phyloP scores from a whole-genome alignment of 2,888 invertebrate species.

The Trachelus stipa region DNA sequence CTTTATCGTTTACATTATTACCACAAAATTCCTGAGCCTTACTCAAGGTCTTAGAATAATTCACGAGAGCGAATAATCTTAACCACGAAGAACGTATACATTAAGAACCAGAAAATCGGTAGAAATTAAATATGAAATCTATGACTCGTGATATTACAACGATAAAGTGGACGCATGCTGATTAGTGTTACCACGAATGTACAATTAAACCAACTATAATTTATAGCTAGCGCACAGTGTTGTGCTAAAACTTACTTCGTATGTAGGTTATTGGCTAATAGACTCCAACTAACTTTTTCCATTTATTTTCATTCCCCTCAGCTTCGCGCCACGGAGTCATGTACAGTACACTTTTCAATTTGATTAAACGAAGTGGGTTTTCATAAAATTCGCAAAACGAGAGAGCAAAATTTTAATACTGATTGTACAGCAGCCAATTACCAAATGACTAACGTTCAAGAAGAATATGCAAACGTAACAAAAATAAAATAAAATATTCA shows the following conservation, averaged over 20 bases:
- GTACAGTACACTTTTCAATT: slow-evolving; percentile 18
- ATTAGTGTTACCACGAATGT: background rate
- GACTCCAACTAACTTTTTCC: slow-evolving; percentile 45
- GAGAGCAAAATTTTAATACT: background rate
- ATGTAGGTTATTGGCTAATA: slow-evolving; percentile 49
- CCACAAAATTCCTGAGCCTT: background rate
- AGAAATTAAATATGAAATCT: background rate
- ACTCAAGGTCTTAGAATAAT: background rate
- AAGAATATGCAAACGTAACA: background rate
- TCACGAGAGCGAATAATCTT: background rate
- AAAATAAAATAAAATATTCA: background rate
- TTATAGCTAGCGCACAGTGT: slow-evolving; percentile 27
- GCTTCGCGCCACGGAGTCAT: slow-evolving; percentile 5
- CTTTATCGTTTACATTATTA: background rate
- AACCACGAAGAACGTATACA: background rate
- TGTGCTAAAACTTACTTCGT: slow-evolving; percentile 36
- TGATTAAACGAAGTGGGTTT: slow-evolving; percentile 34
- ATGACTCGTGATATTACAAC: background rate
- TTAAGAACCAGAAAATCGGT: background rate
- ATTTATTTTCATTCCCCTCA: slow-evolving; percentile 42
- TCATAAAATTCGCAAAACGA: slow-evolving; percentile 18
- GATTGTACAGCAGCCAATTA: background rate
- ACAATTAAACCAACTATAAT: slow-evolving; percentile 21
- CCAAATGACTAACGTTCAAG: background rate
- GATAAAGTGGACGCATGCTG: background rate